phyloP scores from a whole-genome alignment of 2,888 invertebrate species.

The Andrena bucephala region DNA sequence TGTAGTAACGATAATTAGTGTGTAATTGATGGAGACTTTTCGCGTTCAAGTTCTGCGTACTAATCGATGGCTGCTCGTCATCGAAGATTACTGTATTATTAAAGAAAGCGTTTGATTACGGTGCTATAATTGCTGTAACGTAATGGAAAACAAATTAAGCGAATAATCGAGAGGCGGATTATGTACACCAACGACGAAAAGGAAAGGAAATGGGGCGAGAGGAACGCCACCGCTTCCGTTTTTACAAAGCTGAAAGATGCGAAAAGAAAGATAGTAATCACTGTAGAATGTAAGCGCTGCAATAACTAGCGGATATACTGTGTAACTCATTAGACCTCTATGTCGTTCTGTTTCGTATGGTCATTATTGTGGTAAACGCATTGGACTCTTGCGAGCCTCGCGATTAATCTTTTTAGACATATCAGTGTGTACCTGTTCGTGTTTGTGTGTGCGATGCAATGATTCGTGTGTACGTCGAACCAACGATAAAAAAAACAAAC shows the following conservation, averaged over 20 bases:
- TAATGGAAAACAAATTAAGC: slow-evolving; percentile 64
- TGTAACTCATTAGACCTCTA: slow-evolving; percentile 9
- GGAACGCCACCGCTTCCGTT: slow-evolving; percentile 44
- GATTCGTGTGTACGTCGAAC: neutral
- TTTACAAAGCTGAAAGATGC: slow-evolving; percentile 64
- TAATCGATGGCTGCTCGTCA: slow-evolving; percentile 36
- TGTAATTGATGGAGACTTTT: slow-evolving; percentile 9
- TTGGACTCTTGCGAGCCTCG: slow-evolving; percentile 11
- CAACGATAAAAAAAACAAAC: neutral
- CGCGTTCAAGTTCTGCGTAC: slow-evolving; percentile 46
- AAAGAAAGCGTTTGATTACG: slow-evolving; percentile 63
- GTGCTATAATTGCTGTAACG: slow-evolving; percentile 54
- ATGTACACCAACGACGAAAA: slow-evolving; percentile 50
- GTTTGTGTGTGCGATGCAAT: neutral
- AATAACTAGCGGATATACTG: slow-evolving; percentile 24
- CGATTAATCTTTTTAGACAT: slow-evolving; percentile 15
- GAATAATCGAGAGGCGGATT: slow-evolving; percentile 49
- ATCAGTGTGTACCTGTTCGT: neutral
- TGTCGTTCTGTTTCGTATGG: slow-evolving; percentile 23
- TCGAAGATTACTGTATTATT: slow-evolving; percentile 55
- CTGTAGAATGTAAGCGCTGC: slow-evolving; percentile 49
- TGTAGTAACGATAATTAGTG: no score
- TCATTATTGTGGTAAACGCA: slow-evolving; percentile 26
- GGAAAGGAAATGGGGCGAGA: slow-evolving; percentile 8
- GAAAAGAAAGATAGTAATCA: slow-evolving; percentile 39